phyloP scores from a whole-genome alignment of 2,113 vertebrate species.

The Sceloporus undulatus region DNA sequence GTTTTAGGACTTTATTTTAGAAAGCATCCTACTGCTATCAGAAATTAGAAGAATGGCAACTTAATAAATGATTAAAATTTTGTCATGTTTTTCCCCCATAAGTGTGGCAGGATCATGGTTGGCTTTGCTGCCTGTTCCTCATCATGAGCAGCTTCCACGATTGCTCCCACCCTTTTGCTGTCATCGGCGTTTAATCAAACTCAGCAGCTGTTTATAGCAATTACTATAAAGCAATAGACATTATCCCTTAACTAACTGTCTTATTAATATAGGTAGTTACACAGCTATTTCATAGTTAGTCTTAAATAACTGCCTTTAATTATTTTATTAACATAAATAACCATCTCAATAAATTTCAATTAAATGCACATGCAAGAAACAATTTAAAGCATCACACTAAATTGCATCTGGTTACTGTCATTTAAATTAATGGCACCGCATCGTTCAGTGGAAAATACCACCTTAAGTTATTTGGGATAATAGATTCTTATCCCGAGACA shows the following conservation, averaged over 20 bases:
- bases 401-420: slow-evolving; percentile 72
- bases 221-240: slow-evolving; percentile 77
- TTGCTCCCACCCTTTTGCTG: slow-evolving; percentile 75
- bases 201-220: slow-evolving; percentile 80
- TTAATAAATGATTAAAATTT: neutral
- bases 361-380: slow-evolving; percentile 69
- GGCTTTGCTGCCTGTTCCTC: slow-evolving; percentile 68
- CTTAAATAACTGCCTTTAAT: slow-evolving; percentile 79
- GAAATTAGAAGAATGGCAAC: neutral
- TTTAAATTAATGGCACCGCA: slow-evolving; percentile 65
- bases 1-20: neutral
- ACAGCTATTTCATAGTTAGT: slow-evolving; percentile 76
- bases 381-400: slow-evolving; percentile 72
- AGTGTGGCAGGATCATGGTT: slow-evolving; percentile 40
- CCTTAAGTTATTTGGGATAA: slow-evolving; percentile 52
- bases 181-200: slow-evolving; percentile 79
- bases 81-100: neutral
- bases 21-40: neutral
- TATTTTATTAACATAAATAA: slow-evolving; percentile 81
- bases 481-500: slow-evolving; percentile 40
- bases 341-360: slow-evolving; percentile 76
- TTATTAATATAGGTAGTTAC: slow-evolving; percentile 81
- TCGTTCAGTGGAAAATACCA: slow-evolving; percentile 60
- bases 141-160: slow-evolving; percentile 72
- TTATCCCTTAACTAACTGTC: slow-evolving; percentile 78